These are phyloP conservation scores for Lithosia quadra DNA, from an alignment of 2,888 invertebrate genomes.

Conservation along the genomic window DNA sequence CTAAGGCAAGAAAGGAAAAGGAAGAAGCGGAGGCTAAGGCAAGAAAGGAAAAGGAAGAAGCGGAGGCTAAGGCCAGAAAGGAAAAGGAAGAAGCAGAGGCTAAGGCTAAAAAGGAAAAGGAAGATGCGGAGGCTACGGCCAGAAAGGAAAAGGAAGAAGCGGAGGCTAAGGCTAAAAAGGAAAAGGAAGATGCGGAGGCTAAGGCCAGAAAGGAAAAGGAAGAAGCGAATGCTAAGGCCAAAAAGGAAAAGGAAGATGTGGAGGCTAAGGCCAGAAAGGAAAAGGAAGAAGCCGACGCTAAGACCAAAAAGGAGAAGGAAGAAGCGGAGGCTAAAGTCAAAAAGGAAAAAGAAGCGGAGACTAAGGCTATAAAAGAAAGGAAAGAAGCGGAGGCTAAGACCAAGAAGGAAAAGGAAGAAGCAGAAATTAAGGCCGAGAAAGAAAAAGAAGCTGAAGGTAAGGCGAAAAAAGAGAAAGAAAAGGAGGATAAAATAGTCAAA, in stretches of 20 bases:
- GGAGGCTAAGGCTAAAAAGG: slow-evolving; percentile 24
- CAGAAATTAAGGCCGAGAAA: slow-evolving; percentile 21
- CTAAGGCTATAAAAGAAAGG: slow-evolving; percentile 19
- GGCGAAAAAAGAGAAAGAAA: slow-evolving; percentile 26
- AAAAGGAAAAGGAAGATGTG: slow-evolving; percentile 9
- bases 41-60: too few relatives aligned
- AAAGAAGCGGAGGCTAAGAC: slow-evolving; percentile 8
- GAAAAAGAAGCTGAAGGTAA: slow-evolving; percentile 28
- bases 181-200: slow-evolving; percentile 1
- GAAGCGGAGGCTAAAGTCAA: background rate
- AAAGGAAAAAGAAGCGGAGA: background rate
- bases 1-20: slow-evolving; percentile 10
- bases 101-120: slow-evolving; percentile 2
- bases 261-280: background rate
- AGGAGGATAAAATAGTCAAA: slow-evolving; percentile 30
- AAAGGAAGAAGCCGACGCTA: slow-evolving; percentile 3
- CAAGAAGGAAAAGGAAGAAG: background rate
- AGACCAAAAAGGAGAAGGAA: background rate
- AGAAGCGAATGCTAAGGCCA: background rate
- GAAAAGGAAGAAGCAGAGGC: slow-evolving; percentile 3
- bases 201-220: background rate
- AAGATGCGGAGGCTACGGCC: background rate
- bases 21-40: slow-evolving; percentile 16
- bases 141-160: slow-evolving; percentile 5
- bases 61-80: too few relatives aligned